Base-by-base conservation (phyloP, 1,140 invertebrate genomes). In the Drosophila tani region DNA sequence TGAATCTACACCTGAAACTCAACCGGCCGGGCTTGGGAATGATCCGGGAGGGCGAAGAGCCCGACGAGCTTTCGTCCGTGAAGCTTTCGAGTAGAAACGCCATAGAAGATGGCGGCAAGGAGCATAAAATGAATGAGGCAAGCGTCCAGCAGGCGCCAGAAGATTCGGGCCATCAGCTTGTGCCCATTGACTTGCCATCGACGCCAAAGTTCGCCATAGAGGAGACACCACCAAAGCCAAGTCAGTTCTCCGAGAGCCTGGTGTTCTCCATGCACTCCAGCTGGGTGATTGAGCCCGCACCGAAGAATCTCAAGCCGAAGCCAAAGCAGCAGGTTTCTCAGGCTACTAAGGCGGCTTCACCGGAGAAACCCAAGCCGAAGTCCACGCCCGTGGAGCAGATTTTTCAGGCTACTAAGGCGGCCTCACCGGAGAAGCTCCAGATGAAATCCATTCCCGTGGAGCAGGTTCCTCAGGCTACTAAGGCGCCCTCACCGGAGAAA, bases 1-100 rank as follows among this genome's bases (percentile, higher is more conserved):
- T 88, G 12, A 81, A 71, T 45, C 47, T 84, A n/a, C 58, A 74
- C 11, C 65, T 87, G 3, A 65, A 81, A 21, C 43, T 83, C 0
- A 81, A 81, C 32, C 45, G 63, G 12, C 45, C 45, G 9, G 27
- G 9, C 6, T 17, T 5, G 1, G 21, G 32, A 9, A 17, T 58
- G 12, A 7, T 63, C 7, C 12, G 11, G 11, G 38, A 32, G 14
- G 4, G 35, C 2, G 62, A 51, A 3, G 9, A 7, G 12, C 3
- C 27, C 1, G 27, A 7, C 5, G 19, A 43, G 15, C 6, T 21
- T 5, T 17, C 38, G 0, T 24, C 38, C 3, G 0, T 6, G 2
- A 24, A 62, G 19, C 40, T 4, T 27, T 15, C 56, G 11, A 3
- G 7, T 4, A 9, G 2, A 17, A 32, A 17, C 12, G 45, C 66